Base-by-base conservation (phyloP, 1,140 invertebrate species). In the Caenorhabditis briggsae region DNA sequence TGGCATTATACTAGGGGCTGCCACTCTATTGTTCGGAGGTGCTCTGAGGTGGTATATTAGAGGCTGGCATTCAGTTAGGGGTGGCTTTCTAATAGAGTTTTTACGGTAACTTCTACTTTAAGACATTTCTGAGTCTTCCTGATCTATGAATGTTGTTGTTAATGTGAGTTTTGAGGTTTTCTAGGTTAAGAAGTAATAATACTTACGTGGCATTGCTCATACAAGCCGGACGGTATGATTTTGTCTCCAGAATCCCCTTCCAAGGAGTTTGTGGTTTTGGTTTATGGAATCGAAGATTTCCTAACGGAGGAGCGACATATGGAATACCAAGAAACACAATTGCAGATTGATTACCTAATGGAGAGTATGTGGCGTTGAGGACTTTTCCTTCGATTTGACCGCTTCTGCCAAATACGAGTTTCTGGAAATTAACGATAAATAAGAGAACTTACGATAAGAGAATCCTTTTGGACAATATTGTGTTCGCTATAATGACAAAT, bases 251-350 rank as follows among this genome's bases (percentile, higher is more conserved):
- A 5, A 83, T 23, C 6, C 53, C 58, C 5, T 48, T 48, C 85
- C 85, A 88, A 33, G 55, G 18, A 12, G 58, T 23, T 23, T 14
- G 46, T 8, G 16, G 20, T 33, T 65, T 86, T 23, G 41, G 50
- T 56, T 56, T 82, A 33, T n/a, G 16, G 8, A 56, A 83, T 43
- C 82, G 8, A 5, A 87, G 18, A 8, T 74, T 23, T 23, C 87
- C 87, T 9, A 78, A 8, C 8, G 85, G 86, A 12, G 87, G 87
- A 50, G 56, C 86, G 12, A 83, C 41, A 33, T 87, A 43, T 20
- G 87, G 87, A 20, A 88, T 61, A 5, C 87, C 87, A 12, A 86
- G 48, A 41, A 88, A 88, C 25, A 53, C 23, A 16, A 65, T 9
- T 16, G 61, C 48, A 6, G 41, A 25, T 23, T 53, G 64, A 23